Conservation (phyloP, 2,797 vertebrate species). For the Chanos chanos region DNA sequence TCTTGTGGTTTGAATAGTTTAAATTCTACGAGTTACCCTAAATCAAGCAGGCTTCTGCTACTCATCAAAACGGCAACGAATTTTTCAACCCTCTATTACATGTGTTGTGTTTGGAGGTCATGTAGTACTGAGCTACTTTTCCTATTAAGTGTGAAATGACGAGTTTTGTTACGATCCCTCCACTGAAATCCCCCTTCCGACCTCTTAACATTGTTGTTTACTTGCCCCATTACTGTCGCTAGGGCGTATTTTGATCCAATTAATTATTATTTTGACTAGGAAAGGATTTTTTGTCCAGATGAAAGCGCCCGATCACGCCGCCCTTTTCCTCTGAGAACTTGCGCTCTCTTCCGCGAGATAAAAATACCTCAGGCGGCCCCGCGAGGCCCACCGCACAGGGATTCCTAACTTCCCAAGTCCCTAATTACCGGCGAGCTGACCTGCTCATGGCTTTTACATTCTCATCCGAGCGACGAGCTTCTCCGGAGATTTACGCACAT, state of each 20-base stretch:
- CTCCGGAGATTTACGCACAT: constrained; percentile 25
- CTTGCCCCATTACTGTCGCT: constrained; percentile 54
- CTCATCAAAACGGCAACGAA: background rate
- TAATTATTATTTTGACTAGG: constrained; percentile 84
- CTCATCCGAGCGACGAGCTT: constrained; percentile 35
- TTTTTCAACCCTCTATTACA: background rate
- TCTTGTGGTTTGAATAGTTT: too few relatives aligned
- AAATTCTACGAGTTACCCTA: too few relatives aligned
- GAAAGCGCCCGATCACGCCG: constrained; percentile 73
- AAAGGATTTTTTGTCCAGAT: constrained; percentile 76
- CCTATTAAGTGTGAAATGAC: constrained; percentile 5
- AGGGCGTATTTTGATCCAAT: constrained; percentile 75
- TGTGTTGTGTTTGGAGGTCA: background rate
- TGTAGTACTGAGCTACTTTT: constrained; percentile 16
- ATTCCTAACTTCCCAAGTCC: constrained; percentile 68
- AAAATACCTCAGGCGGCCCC: constrained; percentile 72
- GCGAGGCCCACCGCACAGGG: constrained; percentile 59
- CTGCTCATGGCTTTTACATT: constrained; percentile 61
- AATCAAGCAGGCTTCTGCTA: too few relatives aligned
- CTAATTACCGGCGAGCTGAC: constrained; percentile 73
- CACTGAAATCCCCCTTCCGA: constrained; percentile 35
- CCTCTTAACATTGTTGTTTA: constrained; percentile 62
- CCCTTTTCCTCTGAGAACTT: constrained; percentile 82
- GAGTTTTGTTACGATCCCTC: constrained; percentile 43
- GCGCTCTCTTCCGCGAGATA: constrained; percentile 73